Conservation (phyloP, 2,888 invertebrate species). For the Acrobasis suavella region DNA sequence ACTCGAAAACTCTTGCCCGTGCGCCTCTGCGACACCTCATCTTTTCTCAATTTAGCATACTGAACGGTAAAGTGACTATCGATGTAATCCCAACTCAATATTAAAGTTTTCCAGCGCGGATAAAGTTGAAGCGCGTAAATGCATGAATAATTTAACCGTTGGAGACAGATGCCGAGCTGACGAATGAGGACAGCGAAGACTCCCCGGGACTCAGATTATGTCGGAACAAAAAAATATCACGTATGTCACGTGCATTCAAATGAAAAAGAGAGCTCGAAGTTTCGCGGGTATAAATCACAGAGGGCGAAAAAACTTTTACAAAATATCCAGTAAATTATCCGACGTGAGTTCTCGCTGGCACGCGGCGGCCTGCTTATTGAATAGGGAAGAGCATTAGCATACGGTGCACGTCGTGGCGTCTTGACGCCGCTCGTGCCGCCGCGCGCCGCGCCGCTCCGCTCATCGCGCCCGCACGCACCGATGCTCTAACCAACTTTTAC, state of each 20-base stretch:
- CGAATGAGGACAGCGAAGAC: constrained; percentile 69
- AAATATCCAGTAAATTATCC: constrained; percentile 83
- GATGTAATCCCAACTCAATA: constrained; percentile 70
- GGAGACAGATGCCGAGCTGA: constrained; percentile 74
- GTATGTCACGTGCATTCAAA: constrained; percentile 82
- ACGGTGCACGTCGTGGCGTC: constrained; percentile 74
- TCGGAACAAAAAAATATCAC: constrained; percentile 79
- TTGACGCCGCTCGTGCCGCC: constrained; percentile 46
- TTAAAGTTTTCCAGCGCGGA: constrained; percentile 63
- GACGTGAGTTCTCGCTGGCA: constrained; percentile 81
- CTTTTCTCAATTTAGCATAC: constrained; percentile 62
- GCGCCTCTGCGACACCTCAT: constrained; percentile 50
- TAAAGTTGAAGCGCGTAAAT: constrained; percentile 74
- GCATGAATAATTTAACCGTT: constrained; percentile 78
- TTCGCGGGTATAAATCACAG: constrained; percentile 81
- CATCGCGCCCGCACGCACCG: constrained; percentile 35
- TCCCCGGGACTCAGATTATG: constrained; percentile 70
- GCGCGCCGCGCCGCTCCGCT: constrained; percentile 29
- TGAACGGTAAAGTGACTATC: constrained; percentile 70
- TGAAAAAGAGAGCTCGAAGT: constrained; percentile 81
- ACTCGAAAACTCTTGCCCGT: constrained; percentile 42
- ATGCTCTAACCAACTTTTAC: constrained; percentile 19
- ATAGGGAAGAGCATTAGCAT: constrained; percentile 79
- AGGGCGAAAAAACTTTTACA: constrained; percentile 82
- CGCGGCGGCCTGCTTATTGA: constrained; percentile 82